phyloP scores from a whole-genome alignment of 2,888 invertebrate species.

The Cheilosia vulpina region DNA sequence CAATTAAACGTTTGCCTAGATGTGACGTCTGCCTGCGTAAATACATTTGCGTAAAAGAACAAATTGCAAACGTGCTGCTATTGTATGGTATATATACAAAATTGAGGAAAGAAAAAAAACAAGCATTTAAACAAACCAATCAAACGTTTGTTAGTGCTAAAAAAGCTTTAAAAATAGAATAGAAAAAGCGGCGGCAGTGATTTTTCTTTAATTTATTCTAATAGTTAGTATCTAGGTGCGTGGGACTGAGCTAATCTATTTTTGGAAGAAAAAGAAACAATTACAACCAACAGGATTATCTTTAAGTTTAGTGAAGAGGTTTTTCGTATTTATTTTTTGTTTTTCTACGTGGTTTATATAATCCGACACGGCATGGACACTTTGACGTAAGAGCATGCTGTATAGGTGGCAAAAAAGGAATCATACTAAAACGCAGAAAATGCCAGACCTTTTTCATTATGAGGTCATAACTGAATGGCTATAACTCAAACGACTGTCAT shows the following conservation, averaged over 20 bases:
- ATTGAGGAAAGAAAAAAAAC: constrained; percentile 13
- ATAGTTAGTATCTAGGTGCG: constrained; percentile 52
- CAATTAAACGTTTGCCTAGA: constrained; percentile 6
- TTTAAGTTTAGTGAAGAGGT: constrained; percentile 1
- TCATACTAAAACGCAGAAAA: neutral
- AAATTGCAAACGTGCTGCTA: constrained; percentile 7
- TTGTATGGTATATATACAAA: neutral
- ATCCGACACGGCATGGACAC: constrained; percentile 21
- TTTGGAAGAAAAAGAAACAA: constrained; percentile 25
- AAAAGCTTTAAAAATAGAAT: constrained; percentile 53
- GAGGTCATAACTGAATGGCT: constrained; percentile 5
- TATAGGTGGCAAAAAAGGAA: neutral
- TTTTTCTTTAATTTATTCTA: constrained; percentile 53
- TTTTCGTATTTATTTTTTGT: neutral
- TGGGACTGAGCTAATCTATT: constrained; percentile 54
- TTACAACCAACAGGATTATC: constrained; percentile 24
- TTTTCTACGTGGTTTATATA: constrained; percentile 9
- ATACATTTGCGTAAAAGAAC: constrained; percentile 12
- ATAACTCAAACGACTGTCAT: constrained; percentile 3
- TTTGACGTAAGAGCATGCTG: constrained; percentile 9
- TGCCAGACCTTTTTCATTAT: constrained; percentile 12
- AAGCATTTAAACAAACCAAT: constrained; percentile 53
- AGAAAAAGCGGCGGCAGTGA: constrained; percentile 46
- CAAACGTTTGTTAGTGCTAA: constrained; percentile 63
- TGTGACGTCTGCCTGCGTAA: constrained; percentile 21